A percentile compares a stretch with the other conserved stretches of the same genome.
phyloP scores from a whole-genome alignment of 1,140 invertebrate genomes.

The Homarus americanus region DNA sequence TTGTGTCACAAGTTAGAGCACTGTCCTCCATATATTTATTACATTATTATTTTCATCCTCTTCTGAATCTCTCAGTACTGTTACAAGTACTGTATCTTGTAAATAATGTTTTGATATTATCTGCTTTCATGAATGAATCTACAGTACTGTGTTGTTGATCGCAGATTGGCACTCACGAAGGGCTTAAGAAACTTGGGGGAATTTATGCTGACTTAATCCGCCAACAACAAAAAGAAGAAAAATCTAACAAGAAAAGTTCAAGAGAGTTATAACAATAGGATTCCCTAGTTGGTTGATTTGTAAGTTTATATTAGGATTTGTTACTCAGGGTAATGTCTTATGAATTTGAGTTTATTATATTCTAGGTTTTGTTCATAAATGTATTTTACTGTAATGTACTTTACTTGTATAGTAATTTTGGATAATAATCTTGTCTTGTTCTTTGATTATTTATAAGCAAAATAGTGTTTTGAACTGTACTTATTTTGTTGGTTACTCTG shows the following conservation, averaged over 20 bases:
- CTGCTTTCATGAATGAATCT: too few relatives aligned
- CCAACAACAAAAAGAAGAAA: conserved; percentile 80
- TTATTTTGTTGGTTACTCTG: too few relatives aligned
- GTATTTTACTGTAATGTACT: too few relatives aligned
- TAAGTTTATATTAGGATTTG: not conserved
- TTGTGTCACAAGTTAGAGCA: too few relatives aligned
- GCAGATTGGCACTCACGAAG: conserved; percentile 76
- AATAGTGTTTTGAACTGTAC: too few relatives aligned
- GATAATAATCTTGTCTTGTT: too few relatives aligned
- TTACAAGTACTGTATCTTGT: conserved; percentile 71
- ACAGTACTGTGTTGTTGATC: conserved; percentile 82
- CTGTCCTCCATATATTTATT: not conserved
- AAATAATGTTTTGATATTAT: too few relatives aligned
- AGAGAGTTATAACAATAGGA: conserved; percentile 20
- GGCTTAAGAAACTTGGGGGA: conserved; percentile 82
- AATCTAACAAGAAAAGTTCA: not conserved
- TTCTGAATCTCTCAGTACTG: conserved; percentile 18
- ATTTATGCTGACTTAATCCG: conserved; percentile 85
- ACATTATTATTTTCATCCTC: not conserved
- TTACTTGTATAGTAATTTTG: too few relatives aligned
- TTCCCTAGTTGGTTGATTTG: not conserved
- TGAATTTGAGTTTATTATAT: not conserved
- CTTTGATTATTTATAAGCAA: too few relatives aligned
- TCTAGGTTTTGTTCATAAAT: too few relatives aligned
- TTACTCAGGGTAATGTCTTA: not conserved